phyloP scores from a whole-genome alignment of 2,797 vertebrate species.

The Siniperca scherzeri region DNA sequence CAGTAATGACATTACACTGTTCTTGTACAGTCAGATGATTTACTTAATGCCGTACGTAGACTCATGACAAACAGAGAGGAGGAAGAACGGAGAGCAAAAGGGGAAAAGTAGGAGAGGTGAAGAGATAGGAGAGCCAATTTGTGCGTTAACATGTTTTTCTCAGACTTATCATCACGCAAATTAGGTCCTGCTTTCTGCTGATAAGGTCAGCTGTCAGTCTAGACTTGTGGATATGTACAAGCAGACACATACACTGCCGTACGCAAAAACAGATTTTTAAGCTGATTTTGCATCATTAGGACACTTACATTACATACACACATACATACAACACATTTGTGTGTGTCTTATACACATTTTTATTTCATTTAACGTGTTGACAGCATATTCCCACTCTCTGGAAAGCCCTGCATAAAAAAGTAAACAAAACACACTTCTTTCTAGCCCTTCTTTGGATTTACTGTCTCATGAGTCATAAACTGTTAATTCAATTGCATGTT shows the following conservation, averaged over 20 bases:
- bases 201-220: conserved; percentile 82
- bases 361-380: not conserved
- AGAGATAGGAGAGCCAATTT: conserved; percentile 48
- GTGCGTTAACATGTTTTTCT: conserved; percentile 68
- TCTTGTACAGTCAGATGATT: conserved; percentile 65
- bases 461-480: conserved; percentile 48
- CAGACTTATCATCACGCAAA: conserved; percentile 76
- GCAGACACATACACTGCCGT: conserved; percentile 29
- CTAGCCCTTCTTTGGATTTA: conserved; percentile 30
- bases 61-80: conserved; percentile 38
- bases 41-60: conserved; percentile 26
- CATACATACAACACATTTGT: not conserved
- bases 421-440: not conserved
- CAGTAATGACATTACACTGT: conserved; percentile 53
- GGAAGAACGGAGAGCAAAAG: conserved; percentile 17
- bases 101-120: not conserved
- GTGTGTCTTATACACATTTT: conserved; percentile 4
- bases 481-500: conserved; percentile 50
- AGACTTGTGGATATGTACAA: conserved; percentile 36
- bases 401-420: conserved; percentile 2
- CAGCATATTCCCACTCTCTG: conserved; percentile 10
- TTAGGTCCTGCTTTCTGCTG: conserved; percentile 76
- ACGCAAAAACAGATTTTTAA: conserved; percentile 24
- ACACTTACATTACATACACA: conserved; percentile 26
- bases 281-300: conserved; percentile 43